Conservation (phyloP, 1,140 invertebrate species). For the Leptopilina boulardi region DNA sequence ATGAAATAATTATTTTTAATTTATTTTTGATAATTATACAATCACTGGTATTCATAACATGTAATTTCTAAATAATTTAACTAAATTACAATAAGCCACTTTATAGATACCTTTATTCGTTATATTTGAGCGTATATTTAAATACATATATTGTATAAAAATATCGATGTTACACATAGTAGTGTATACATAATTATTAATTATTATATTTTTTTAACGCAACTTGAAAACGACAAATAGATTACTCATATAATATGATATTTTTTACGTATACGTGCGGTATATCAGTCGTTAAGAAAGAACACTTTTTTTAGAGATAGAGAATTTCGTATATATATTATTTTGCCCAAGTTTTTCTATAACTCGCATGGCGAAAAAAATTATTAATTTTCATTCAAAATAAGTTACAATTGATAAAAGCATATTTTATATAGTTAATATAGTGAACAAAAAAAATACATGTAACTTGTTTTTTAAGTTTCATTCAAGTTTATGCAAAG, state of each 20-base stretch:
- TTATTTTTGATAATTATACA: background rate
- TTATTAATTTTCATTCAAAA: no score
- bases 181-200: slow-evolving; percentile 42
- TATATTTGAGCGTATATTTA: slow-evolving; percentile 51
- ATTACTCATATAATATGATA: slow-evolving; percentile 41
- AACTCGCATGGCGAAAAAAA: background rate
- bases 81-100: slow-evolving; percentile 49
- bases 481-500: no score
- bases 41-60: background rate
- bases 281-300: slow-evolving; percentile 50
- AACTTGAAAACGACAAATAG: slow-evolving; percentile 39
- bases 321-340: background rate
- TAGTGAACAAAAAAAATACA: no score
- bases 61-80: slow-evolving; percentile 41
- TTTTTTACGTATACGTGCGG: slow-evolving; percentile 52
- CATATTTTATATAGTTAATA: no score
- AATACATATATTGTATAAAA: slow-evolving; percentile 66
- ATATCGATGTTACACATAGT: slow-evolving; percentile 49
- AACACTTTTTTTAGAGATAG: slow-evolving; percentile 34
- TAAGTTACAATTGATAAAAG: no score
- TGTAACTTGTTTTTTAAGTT: no score
- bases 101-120: slow-evolving; percentile 39
- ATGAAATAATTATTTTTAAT: background rate
- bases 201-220: slow-evolving; percentile 42
- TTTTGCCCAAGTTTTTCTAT: background rate